Base-by-base conservation (phyloP, 2,797 vertebrate species). In the Poeciliopsis infans region DNA sequence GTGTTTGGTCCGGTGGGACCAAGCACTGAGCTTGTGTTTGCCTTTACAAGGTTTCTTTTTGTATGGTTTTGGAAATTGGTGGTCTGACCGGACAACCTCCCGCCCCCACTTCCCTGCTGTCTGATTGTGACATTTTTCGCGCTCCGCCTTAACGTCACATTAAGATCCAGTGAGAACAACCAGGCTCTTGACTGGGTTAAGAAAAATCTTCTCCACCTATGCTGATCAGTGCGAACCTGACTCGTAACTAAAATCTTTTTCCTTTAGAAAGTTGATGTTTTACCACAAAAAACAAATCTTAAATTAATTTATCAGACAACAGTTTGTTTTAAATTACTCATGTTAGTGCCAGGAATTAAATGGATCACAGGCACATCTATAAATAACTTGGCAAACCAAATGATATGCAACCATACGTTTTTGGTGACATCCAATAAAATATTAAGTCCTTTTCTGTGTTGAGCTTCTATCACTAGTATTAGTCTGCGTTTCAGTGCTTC, bases 401-500 rank as follows among this genome's bases (percentile, higher is more conserved):
- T 69, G 20, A 69, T 69, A 69, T 41, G 23, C 7, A 69, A 69
- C 39, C 41, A 12, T 69, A 25, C 6, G 2, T 16, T 36, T 33
- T 31, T 33, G 57, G 33, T 39, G 18, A 23, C 61, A 25, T 43
- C 66, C 5, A n/a, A 12, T 23, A 36, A 20, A 39, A 66, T 36
- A 66, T 2, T 39, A 20, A 7, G 23, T 3, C 47, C 39, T 25
- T 69, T 46, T 59, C 7, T 72, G 23, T 31, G 25, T 23, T 33
- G 28, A 46, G n/a, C 55, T 64, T 20, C 7, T 39, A 68, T 39
- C 73, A 36, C 83, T 77, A 64, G 70, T 74, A 70, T 77, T 81
- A 36, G 33, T 78, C 66, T 77, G 53, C 82, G 47, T 59, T 90
- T 71, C 74, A 84, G 23, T 53, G 36, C 77, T 87, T 59, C 92